Percentiles rank a stretch among this genome's conserved stretches.
Conservation (phyloP, 2,113 vertebrate species). For the Microcebus tavaratra region DNA sequence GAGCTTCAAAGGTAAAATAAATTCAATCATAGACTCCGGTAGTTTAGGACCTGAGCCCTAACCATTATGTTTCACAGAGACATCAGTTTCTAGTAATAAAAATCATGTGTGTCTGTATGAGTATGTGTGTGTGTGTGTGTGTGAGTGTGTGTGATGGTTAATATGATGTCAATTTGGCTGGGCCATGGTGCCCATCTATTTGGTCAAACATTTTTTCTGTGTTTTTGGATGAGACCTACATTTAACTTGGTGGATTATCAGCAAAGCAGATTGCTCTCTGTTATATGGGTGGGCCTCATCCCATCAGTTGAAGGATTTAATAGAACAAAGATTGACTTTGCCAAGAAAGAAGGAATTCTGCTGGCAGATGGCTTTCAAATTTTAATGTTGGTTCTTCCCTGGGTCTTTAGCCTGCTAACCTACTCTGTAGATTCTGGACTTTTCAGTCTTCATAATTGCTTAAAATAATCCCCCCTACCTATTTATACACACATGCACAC, state of each 20-base stretch:
- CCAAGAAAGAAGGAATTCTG: background rate
- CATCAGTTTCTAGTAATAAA: background rate
- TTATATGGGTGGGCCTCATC: background rate
- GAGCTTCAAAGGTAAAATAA: background rate
- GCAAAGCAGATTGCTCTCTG: background rate
- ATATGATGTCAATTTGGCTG: background rate
- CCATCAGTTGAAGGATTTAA: background rate
- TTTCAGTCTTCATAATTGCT: background rate
- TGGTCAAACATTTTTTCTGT: background rate
- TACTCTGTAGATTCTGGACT: background rate
- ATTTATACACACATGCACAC: background rate
- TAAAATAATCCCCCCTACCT: background rate
- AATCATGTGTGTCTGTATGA: background rate
- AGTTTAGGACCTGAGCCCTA: background rate
- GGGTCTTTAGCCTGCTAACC: rapidly evolving
- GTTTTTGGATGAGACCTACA: background rate
- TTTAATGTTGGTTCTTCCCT: background rate
- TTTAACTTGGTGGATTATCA: background rate
- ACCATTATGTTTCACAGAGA: background rate
- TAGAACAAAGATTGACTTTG: background rate
- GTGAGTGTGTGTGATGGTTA: background rate
- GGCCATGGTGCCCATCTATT: background rate
- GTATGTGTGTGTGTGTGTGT: background rate
- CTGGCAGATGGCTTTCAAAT: rapidly evolving
- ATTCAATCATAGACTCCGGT: background rate